Conservation (phyloP, 2,113 vertebrate genomes). For the Dipodomys merriami region DNA sequence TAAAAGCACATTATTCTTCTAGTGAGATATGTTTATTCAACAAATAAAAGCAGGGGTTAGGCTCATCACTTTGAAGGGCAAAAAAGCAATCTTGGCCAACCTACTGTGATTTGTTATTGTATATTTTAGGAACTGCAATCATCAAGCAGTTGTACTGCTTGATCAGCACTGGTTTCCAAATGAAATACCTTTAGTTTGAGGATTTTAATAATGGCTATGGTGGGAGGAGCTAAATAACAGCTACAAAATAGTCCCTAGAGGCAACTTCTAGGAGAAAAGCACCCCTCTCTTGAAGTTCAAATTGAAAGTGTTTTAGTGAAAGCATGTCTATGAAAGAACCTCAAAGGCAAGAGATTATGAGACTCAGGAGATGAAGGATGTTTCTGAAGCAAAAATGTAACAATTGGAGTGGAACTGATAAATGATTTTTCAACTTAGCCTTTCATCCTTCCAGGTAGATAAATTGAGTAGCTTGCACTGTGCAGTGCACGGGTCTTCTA, state of each 20-base stretch:
- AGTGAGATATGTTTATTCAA: background rate
- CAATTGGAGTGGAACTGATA: constrained; percentile 80
- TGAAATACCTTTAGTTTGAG: constrained; percentile 58
- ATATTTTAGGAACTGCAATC: constrained; percentile 16
- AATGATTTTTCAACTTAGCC: constrained; percentile 82
- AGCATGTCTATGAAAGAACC: constrained; percentile 79
- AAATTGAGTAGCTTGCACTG: constrained; percentile 73
- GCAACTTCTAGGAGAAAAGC: constrained; percentile 70
- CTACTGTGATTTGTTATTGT: background rate
- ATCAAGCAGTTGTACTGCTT: background rate
- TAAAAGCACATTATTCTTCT: constrained; percentile 40
- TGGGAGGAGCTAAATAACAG: constrained; percentile 68
- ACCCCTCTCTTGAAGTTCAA: constrained; percentile 75
- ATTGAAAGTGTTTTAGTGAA: constrained; percentile 77
- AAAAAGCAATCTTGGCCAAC: background rate
- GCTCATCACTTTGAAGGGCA: constrained; percentile 49
- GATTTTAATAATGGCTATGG: constrained; percentile 46
- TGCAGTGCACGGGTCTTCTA: constrained; percentile 62
- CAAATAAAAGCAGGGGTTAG: background rate
- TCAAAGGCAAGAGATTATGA: constrained; percentile 81
- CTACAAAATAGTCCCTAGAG: constrained; percentile 65
- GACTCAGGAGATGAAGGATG: constrained; percentile 78
- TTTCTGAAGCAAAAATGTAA: constrained; percentile 81
- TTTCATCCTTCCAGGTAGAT: constrained; percentile 79
- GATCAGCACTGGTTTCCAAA: constrained; percentile 41